These are phyloP conservation scores for Siniperca obscura DNA, from an alignment of 2,797 vertebrate species.

Conservation along the genomic window DNA sequence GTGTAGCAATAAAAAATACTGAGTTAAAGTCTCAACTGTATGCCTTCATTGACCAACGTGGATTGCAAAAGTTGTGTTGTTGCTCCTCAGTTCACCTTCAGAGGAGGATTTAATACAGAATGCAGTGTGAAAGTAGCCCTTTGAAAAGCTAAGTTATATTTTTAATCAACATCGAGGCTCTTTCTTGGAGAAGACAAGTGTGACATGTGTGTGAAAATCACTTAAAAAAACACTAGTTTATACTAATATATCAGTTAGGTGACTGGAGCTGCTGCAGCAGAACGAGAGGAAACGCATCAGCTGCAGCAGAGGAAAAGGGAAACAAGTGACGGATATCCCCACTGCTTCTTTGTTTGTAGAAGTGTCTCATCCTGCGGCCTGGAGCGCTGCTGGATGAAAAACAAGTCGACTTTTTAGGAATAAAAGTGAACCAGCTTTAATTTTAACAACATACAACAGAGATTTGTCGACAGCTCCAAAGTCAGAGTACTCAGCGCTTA, in stretches of 20 bases:
- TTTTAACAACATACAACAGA: slow-evolving; percentile 1
- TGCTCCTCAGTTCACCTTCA: not conserved
- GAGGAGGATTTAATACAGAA: not conserved
- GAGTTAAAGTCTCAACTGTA: not conserved
- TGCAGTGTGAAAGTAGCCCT: not conserved
- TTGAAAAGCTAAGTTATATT: not conserved
- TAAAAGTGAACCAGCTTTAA: slow-evolving; percentile 7
- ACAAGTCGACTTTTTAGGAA: slow-evolving; percentile 31
- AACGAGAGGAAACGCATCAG: slow-evolving; percentile 52
- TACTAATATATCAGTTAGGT: not conserved
- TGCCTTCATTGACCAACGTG: not conserved
- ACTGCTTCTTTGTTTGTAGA: slow-evolving; percentile 41
- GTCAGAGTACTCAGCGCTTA: not conserved
- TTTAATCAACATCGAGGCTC: not conserved
- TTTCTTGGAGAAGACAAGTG: not conserved
- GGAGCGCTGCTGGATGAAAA: slow-evolving; percentile 22
- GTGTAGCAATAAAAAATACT: not conserved
- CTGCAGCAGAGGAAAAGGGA: slow-evolving; percentile 55
- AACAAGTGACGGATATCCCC: slow-evolving; percentile 44
- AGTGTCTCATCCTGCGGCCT: slow-evolving; percentile 45
- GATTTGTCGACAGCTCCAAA: not conserved
- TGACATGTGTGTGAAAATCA: not conserved
- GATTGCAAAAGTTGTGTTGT: not conserved
- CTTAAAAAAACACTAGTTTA: not conserved
- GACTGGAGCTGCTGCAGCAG: slow-evolving; percentile 14